phyloP scores from a whole-genome alignment of 2,797 vertebrate species.

The Labeo calbasu region DNA sequence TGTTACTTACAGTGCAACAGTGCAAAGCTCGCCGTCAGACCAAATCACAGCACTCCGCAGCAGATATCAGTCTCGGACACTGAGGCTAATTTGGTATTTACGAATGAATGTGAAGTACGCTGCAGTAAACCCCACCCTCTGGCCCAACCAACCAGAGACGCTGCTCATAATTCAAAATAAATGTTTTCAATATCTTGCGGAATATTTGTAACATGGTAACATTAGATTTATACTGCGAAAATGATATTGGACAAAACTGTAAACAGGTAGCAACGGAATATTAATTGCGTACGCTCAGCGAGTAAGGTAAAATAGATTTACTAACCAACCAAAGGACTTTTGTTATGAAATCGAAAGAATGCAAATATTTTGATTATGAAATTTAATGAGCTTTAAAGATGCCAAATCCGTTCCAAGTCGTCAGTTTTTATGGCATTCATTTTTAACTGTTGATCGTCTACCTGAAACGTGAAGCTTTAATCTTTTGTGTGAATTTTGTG shows the following conservation, averaged over 20 bases:
- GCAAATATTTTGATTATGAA: neutral
- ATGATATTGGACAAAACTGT: too few species aligned
- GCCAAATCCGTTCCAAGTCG: neutral
- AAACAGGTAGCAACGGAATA: neutral
- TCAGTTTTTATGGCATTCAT: neutral
- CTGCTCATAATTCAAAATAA: constrained; percentile 65
- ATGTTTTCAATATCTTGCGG: constrained; percentile 34
- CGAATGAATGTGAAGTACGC: constrained; percentile 45
- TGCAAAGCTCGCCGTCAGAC: constrained; percentile 41
- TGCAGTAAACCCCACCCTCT: neutral
- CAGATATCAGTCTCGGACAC: constrained; percentile 70
- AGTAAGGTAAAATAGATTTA: neutral
- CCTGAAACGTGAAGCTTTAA: neutral
- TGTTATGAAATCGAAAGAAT: neutral
- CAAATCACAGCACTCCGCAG: constrained; percentile 67
- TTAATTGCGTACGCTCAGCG: neutral
- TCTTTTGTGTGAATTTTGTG: neutral
- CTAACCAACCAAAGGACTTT: neutral
- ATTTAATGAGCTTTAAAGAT: neutral
- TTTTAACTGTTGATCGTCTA: neutral
- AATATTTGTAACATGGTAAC: neutral
- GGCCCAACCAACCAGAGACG: constrained; percentile 11
- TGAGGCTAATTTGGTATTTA: constrained; percentile 69
- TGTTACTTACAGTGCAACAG: constrained; percentile 69
- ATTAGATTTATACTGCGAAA: neutral